Conservation (phyloP, 2,113 vertebrate species). For the Psophia crepitans region DNA sequence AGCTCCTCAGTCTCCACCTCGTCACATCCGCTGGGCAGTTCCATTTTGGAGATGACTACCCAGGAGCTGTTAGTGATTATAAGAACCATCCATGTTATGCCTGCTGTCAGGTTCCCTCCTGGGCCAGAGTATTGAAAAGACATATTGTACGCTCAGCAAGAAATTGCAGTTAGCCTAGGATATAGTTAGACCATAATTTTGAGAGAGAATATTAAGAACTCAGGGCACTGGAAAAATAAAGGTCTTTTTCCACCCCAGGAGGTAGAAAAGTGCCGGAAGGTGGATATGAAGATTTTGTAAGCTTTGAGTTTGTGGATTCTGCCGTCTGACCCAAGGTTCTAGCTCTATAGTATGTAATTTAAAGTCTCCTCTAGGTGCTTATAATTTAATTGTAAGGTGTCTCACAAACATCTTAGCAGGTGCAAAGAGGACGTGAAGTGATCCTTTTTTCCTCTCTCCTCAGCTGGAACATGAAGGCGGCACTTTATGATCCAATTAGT, state of each 20-base stretch:
- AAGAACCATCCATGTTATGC: not conserved
- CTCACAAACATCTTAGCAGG: constrained; percentile 58
- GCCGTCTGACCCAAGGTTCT: constrained; percentile 5
- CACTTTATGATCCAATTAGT: constrained; percentile 70
- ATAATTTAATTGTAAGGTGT: constrained; percentile 58
- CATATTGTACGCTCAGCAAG: not conserved
- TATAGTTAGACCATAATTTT: not conserved
- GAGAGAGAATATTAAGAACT: not conserved
- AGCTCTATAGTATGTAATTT: constrained; percentile 34
- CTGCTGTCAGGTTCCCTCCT: constrained; percentile 1
- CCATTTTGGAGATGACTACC: constrained; percentile 3
- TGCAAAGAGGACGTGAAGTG: constrained; percentile 38
- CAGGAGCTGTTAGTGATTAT: not conserved
- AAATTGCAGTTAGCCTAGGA: not conserved
- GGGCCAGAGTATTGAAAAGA: not conserved
- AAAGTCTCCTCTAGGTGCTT: constrained; percentile 43
- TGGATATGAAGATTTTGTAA: not conserved
- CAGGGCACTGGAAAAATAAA: not conserved
- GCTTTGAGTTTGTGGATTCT: not conserved
- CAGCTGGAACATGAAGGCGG: constrained; percentile 56
- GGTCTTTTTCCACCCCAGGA: not conserved
- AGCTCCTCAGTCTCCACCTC: not conserved
- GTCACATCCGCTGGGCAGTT: not conserved
- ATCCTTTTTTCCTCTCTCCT: constrained; percentile 51
- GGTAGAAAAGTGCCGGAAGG: not conserved